Evolutionary conservation across 2,888 invertebrate genomes (phyloP).

Genomic region (Pachycephus smyrnensis): DNA sequence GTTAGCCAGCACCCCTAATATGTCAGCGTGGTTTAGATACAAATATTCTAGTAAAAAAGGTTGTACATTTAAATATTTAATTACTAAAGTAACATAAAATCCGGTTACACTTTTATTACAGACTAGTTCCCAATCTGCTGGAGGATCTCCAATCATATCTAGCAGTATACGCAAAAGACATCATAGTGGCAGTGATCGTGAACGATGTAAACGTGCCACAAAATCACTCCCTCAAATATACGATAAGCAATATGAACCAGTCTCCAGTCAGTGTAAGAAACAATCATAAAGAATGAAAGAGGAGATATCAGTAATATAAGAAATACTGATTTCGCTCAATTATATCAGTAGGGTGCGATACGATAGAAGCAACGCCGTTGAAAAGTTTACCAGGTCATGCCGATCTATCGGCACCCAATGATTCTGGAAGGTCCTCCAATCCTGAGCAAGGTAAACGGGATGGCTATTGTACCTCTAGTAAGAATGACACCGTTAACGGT

Average conservation of each 20-base stretch:
- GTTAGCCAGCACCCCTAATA: too few relatives aligned
- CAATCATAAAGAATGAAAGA: not conserved
- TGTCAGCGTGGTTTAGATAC: not conserved
- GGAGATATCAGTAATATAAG: not conserved
- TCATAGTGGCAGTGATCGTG: slow-evolving; percentile 53
- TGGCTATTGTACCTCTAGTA: slow-evolving; percentile 13
- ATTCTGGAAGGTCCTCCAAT: not conserved
- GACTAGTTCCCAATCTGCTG: slow-evolving; percentile 43
- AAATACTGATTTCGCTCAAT: not conserved
- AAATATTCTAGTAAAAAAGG: not conserved
- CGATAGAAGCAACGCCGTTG: slow-evolving; percentile 55
- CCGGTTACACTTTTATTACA: slow-evolving; percentile 25
- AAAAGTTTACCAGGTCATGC: slow-evolving; percentile 55
- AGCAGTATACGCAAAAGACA: slow-evolving; percentile 54
- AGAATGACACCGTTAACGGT: slow-evolving; percentile 1
- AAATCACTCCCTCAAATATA: slow-evolving; percentile 38
- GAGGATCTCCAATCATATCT: slow-evolving; percentile 55
- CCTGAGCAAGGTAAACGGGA: slow-evolving; percentile 5
- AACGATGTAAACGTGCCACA: slow-evolving; percentile 50
- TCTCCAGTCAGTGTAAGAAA: slow-evolving; percentile 37
- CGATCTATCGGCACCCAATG: slow-evolving; percentile 1
- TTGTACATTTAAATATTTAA: not conserved
- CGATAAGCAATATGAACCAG: slow-evolving; percentile 36
- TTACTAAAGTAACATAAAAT: not conserved
- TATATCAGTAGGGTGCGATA: slow-evolving; percentile 35